These are phyloP conservation scores for Polyploca ridens DNA, from an alignment of 2,888 invertebrate species.

Conservation along the genomic window DNA sequence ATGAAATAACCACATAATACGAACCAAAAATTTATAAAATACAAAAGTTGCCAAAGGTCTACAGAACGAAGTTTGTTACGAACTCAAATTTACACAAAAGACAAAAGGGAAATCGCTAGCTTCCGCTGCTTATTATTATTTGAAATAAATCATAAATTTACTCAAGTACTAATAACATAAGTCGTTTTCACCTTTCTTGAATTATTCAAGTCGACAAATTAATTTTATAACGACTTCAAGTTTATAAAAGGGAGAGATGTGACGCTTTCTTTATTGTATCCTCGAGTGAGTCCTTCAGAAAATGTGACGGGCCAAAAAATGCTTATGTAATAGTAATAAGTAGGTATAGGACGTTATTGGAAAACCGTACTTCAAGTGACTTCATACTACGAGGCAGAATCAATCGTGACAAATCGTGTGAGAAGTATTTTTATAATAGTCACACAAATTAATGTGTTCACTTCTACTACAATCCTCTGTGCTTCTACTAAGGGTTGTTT, in stretches of 20 bases:
- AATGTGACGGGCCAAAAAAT: neutral
- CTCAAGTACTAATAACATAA: neutral
- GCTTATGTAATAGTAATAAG: neutral
- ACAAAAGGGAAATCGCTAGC: neutral
- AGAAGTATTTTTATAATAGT: no score
- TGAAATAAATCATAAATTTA: neutral
- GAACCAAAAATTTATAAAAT: no score
- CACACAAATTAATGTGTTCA: no score
- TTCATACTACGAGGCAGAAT: no score
- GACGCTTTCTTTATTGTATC: neutral
- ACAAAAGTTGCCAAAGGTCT: neutral
- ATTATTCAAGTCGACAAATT: neutral
- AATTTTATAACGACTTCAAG: neutral
- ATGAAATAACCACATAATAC: no score
- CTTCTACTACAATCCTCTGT: no score
- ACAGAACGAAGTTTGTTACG: neutral
- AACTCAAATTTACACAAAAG: neutral
- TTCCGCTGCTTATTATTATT: neutral
- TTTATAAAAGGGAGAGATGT: neutral
- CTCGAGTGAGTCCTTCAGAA: neutral
- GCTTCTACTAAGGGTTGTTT: no score
- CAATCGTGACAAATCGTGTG: no score
- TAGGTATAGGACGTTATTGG: no score
- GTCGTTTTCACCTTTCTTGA: neutral
- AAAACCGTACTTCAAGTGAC: no score